A percentile compares a stretch with the other conserved stretches of the same genome.
phyloP scores from a whole-genome alignment of 2,888 invertebrate species.

The Stratiomys singularior region DNA sequence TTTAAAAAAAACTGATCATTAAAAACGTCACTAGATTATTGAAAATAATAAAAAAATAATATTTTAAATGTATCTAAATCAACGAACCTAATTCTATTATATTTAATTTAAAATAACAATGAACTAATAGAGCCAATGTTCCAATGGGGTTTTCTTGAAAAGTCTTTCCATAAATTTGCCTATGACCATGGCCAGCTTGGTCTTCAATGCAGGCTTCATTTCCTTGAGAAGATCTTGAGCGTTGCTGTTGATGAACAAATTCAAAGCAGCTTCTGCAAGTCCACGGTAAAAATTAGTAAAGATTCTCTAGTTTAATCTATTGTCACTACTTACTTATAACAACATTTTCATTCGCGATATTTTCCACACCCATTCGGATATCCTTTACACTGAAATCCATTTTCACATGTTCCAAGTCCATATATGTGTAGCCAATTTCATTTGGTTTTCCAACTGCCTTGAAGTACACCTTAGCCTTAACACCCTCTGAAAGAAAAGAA shows the following conservation, averaged over 20 bases:
- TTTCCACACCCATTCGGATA: constrained; percentile 87
- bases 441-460: constrained; percentile 73
- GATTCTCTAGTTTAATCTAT: constrained; percentile 20
- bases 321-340: constrained; percentile 76
- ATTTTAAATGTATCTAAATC: neutral
- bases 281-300: neutral
- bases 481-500: constrained; percentile 72
- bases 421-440: constrained; percentile 73
- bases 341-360: constrained; percentile 81
- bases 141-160: constrained; percentile 80
- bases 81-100: constrained; percentile 7
- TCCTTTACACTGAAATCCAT: constrained; percentile 87
- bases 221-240: constrained; percentile 85
- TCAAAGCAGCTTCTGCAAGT: constrained; percentile 81
- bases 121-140: constrained; percentile 72
- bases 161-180: constrained; percentile 79
- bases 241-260: constrained; percentile 87
- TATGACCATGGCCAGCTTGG: constrained; percentile 80
- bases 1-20: neutral
- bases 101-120: neutral
- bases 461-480: constrained; percentile 85
- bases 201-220: constrained; percentile 86
- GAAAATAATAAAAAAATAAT: neutral
- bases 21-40: neutral
- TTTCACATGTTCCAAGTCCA: constrained; percentile 80